A percentile compares a stretch with the other conserved stretches of the same genome.
These are phyloP conservation scores for Xylota segnis DNA, from an alignment of 2,888 invertebrate species.

Conservation along the genomic window DNA sequence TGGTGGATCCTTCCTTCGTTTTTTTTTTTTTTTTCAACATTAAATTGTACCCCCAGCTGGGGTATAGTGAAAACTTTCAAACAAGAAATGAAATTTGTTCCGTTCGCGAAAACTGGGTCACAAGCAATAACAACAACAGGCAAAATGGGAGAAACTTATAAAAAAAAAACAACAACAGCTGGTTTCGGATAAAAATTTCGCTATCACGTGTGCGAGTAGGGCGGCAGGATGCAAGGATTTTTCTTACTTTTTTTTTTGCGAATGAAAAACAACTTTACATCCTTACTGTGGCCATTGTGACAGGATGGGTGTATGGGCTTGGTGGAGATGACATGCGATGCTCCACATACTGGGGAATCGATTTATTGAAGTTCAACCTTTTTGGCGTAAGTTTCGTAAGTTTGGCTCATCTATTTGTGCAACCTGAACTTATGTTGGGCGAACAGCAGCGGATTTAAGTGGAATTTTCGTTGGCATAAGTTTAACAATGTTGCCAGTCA, in stretches of 20 bases:
- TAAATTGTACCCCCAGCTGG: constrained; percentile 45
- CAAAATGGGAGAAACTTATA: constrained; percentile 1
- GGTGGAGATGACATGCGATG: constrained; percentile 46
- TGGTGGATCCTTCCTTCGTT: background rate
- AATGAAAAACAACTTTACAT: constrained; percentile 16
- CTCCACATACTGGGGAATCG: constrained; percentile 54
- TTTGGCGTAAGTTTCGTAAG: constrained; percentile 51
- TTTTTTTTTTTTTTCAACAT: constrained; percentile 4
- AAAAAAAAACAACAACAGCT: constrained; percentile 28
- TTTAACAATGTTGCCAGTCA: constrained; percentile 5
- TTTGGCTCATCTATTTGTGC: constrained; percentile 23
- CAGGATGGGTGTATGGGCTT: constrained; percentile 1
- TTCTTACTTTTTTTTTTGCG: background rate
- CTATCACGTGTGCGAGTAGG: constrained; percentile 33
- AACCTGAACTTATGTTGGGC: constrained; percentile 26
- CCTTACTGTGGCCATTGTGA: constrained; percentile 30
- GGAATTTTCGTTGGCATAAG: constrained; percentile 11
- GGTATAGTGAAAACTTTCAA: constrained; percentile 50
- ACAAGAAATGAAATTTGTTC: constrained; percentile 60
- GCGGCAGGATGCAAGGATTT: constrained; percentile 23
- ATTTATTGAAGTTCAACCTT: constrained; percentile 63
- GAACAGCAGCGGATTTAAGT: constrained; percentile 23
- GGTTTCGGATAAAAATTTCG: constrained; percentile 48
- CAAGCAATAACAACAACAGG: constrained; percentile 38
- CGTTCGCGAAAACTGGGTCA: constrained; percentile 57